Evolutionary conservation across 92 coral and sea anemone species (phyloP).

Genomic region (Virgularia gustaviana): DNA sequence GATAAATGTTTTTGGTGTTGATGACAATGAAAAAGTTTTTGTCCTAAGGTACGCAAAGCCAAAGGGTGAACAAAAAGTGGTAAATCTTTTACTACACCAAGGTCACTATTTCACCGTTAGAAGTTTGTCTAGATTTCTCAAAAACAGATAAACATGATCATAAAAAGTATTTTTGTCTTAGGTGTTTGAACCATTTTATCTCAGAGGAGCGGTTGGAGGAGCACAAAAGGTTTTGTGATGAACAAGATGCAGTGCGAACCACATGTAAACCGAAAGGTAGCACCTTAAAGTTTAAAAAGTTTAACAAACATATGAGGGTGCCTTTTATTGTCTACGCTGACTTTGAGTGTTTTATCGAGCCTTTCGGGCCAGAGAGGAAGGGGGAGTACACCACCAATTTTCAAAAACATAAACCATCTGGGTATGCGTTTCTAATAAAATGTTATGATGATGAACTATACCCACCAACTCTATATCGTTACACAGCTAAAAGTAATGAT

Average conservation of each 20-base stretch:
- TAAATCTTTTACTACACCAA: background rate
- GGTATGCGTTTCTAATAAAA: constrained; percentile 29
- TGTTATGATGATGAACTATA: constrained; percentile 37
- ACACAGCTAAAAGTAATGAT: background rate
- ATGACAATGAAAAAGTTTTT: background rate
- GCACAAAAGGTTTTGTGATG: background rate
- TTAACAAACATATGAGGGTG: constrained; percentile 39
- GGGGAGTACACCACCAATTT: constrained; percentile 43
- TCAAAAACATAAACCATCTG: constrained; percentile 46
- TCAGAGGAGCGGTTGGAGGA: background rate
- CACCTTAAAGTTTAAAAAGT: constrained; percentile 8
- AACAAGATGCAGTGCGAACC: background rate
- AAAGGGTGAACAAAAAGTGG: background rate
- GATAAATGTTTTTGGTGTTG: constrained; percentile 42
- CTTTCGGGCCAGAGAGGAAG: background rate
- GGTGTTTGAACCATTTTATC: background rate
- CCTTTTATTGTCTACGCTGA: background rate
- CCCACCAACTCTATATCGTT: background rate
- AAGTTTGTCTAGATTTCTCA: background rate
- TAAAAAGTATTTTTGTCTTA: background rate
- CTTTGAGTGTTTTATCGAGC: constrained; percentile 26
- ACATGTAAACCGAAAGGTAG: background rate
- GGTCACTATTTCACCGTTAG: background rate
- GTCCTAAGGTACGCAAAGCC: constrained; percentile 10
- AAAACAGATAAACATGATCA: background rate